A percentile compares a stretch with the other conserved stretches of the same genome.
phyloP scores from a whole-genome alignment of 2,113 vertebrate species.

The Calypte anna region DNA sequence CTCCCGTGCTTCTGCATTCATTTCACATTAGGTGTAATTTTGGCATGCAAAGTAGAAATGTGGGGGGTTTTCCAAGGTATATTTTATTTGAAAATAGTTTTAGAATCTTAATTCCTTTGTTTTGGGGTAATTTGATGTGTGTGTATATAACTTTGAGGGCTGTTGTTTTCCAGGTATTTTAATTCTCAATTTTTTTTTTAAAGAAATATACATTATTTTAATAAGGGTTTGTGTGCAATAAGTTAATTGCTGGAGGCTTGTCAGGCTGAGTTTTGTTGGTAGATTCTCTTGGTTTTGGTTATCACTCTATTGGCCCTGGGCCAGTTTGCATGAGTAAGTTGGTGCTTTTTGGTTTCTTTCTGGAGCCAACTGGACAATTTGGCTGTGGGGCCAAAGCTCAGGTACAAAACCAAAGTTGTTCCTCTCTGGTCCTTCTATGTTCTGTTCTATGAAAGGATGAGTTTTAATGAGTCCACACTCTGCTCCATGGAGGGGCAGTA shows the following conservation, averaged over 20 bases:
- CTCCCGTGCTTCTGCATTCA: neutral
- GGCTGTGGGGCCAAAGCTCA: neutral
- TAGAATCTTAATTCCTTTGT: neutral
- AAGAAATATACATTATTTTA: neutral
- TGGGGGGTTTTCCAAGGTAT: neutral
- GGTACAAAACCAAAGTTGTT: neutral
- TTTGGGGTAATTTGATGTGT: neutral
- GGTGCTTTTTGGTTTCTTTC: neutral
- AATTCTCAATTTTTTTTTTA: neutral
- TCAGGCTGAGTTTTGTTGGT: neutral
- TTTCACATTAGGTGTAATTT: neutral
- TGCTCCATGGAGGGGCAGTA: neutral
- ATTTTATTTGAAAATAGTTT: neutral
- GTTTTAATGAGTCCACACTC: neutral
- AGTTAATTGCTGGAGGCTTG: neutral
- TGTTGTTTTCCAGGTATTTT: neutral
- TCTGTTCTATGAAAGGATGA: neutral
- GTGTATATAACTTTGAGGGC: neutral
- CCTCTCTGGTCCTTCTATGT: neutral
- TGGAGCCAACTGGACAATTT: neutral
- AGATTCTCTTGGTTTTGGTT: neutral
- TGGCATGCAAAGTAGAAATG: neutral
- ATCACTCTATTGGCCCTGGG: neutral
- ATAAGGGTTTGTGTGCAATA: neutral
- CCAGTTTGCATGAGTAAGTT: neutral